Conservation (phyloP, 2,113 vertebrate species). For the Oplegnathus fasciatus region DNA sequence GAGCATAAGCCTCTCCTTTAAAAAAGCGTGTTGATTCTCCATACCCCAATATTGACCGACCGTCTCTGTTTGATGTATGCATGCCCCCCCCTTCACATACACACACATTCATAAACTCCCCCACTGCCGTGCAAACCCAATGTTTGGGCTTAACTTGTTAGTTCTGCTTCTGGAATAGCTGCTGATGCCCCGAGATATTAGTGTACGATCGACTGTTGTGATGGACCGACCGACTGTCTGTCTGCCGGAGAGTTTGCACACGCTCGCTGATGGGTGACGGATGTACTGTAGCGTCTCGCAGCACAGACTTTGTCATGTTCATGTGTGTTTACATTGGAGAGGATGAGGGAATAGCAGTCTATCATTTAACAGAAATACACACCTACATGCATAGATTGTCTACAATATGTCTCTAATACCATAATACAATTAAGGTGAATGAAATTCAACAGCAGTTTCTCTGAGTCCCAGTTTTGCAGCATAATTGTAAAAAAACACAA, state of each 20-base stretch:
- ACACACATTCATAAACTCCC: slow-evolving; percentile 54
- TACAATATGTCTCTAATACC: neutral
- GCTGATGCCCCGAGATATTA: slow-evolving; percentile 95
- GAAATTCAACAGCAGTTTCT: too few species aligned
- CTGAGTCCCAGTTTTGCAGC: too few species aligned
- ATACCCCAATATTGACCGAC: slow-evolving; percentile 94
- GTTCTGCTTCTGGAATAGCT: slow-evolving; percentile 94
- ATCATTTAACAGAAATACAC: neutral
- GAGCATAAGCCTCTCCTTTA: slow-evolving; percentile 91
- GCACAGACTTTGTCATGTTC: slow-evolving; percentile 6
- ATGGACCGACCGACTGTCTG: slow-evolving; percentile 86
- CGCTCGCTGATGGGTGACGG: slow-evolving; percentile 53
- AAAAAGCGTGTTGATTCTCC: slow-evolving; percentile 91
- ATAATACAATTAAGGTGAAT: neutral
- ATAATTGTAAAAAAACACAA: neutral
- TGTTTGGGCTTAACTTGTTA: slow-evolving; percentile 97
- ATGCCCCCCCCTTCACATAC: slow-evolving; percentile 82
- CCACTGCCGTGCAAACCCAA: slow-evolving; percentile 89
- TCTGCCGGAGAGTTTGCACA: slow-evolving; percentile 62
- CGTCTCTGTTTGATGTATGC: slow-evolving; percentile 95
- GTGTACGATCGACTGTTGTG: slow-evolving; percentile 90
- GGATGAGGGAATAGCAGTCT: neutral
- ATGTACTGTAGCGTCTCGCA: slow-evolving; percentile 23
- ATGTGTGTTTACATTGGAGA: slow-evolving; percentile 19
- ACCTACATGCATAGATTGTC: neutral